Evolutionary conservation across 2,888 invertebrate species (phyloP).

Genomic region (Dorcus parallelipipedus): DNA sequence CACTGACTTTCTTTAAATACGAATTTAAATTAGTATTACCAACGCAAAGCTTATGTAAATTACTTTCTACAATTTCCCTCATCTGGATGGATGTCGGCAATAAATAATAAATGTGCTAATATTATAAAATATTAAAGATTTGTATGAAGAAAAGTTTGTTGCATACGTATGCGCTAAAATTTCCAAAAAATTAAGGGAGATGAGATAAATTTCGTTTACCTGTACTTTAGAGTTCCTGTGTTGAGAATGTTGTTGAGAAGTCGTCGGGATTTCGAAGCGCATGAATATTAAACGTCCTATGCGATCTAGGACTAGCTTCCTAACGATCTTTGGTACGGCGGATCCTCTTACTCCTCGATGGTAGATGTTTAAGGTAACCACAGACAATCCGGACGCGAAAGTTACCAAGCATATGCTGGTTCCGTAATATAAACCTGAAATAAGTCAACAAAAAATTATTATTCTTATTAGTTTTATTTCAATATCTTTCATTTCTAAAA

Average conservation of each 20-base stretch:
- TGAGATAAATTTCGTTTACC: conserved; percentile 26
- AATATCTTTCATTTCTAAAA: background rate
- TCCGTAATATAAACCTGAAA: conserved; percentile 75
- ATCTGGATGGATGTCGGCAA: no score
- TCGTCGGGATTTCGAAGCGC: conserved; percentile 57
- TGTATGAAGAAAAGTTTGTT: no score
- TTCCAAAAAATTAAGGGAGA: no score
- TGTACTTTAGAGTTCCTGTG: conserved; percentile 37
- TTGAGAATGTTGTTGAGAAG: conserved; percentile 38
- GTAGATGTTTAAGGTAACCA: conserved; percentile 81
- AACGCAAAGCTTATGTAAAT: no score
- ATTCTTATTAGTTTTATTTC: background rate
- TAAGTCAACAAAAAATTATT: conserved; percentile 1
- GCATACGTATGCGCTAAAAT: no score
- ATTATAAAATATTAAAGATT: no score
- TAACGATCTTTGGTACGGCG: conserved; percentile 69
- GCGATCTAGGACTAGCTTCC: conserved; percentile 70
- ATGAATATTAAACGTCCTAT: conserved; percentile 72
- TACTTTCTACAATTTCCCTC: no score
- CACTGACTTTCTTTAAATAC: no score
- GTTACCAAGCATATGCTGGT: conserved; percentile 79
- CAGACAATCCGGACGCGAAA: conserved; percentile 76
- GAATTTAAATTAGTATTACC: no score
- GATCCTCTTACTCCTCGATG: conserved; percentile 79
- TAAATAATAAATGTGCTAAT: no score